These are phyloP conservation scores for Himalopsyche kuldschensis DNA, from an alignment of 2,888 invertebrate genomes.

Conservation along the genomic window DNA sequence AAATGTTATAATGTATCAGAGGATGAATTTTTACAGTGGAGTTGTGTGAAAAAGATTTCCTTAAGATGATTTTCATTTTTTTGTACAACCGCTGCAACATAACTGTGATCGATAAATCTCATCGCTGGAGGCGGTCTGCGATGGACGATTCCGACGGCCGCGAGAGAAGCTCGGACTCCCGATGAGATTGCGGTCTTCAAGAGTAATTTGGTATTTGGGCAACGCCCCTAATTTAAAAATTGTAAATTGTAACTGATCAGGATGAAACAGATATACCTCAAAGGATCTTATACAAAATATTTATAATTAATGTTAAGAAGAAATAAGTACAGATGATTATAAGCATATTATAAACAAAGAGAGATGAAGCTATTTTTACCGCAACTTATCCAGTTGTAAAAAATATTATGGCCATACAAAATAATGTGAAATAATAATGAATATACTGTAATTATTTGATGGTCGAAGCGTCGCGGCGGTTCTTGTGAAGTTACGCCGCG, in stretches of 20 bases:
- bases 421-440: constrained; percentile 11
- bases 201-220: constrained; percentile 20
- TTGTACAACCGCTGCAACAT: constrained; percentile 13
- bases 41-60: background rate
- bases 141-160: no score
- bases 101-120: constrained; percentile 36
- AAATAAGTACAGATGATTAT: constrained; percentile 33
- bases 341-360: constrained; percentile 34
- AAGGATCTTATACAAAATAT: constrained; percentile 39
- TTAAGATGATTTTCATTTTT: background rate
- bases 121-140: constrained; percentile 4
- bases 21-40: background rate
- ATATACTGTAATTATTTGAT: constrained; percentile 18
- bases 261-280: constrained; percentile 39
- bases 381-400: constrained; percentile 28
- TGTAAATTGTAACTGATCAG: constrained; percentile 25
- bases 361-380: constrained; percentile 38
- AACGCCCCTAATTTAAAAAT: constrained; percentile 14
- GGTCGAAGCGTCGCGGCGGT: constrained; percentile 23
- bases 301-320: constrained; percentile 38
- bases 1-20: background rate
- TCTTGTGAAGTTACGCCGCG: constrained; percentile 25
- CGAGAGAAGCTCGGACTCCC: constrained; percentile 2
- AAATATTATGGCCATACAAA: constrained; percentile 32
- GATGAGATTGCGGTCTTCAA: constrained; percentile 35